Percentiles rank a stretch among this genome's conserved stretches.
These are phyloP conservation scores for Zoroaster sp. DNA, from an alignment of 53 echinoderm and acorn worm genomes.

Conservation along the genomic window DNA sequence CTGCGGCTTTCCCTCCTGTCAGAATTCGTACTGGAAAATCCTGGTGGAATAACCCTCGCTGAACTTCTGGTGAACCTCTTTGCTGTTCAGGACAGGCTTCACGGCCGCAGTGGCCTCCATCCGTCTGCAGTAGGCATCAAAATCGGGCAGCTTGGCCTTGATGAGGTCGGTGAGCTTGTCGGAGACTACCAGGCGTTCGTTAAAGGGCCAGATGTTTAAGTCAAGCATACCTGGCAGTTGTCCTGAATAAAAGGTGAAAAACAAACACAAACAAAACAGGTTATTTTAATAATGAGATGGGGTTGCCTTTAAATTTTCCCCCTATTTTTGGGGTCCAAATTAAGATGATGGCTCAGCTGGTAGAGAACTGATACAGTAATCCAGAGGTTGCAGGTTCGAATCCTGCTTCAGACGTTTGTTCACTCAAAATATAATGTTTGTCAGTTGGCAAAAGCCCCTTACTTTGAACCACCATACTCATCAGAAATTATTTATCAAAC, in stretches of 20 bases:
- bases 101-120: conserved; percentile 54
- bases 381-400: too few relatives aligned
- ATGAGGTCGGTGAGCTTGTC: neutral
- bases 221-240: conserved; percentile 63
- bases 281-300: too few relatives aligned
- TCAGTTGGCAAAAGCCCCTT: too few relatives aligned
- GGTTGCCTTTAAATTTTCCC: too few relatives aligned
- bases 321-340: too few relatives aligned
- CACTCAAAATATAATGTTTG: too few relatives aligned
- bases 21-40: conserved; percentile 49
- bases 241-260: conserved; percentile 10
- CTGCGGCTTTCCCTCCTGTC: neutral
- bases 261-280: neutral
- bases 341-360: too few relatives aligned
- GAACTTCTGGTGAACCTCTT: conserved; percentile 6
- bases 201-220: conserved; percentile 71
- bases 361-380: too few relatives aligned
- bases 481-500: too few relatives aligned
- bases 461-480: too few relatives aligned
- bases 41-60: neutral
- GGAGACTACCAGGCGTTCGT: conserved; percentile 24
- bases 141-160: conserved; percentile 17
- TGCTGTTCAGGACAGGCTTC: neutral
- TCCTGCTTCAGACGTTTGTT: too few relatives aligned
- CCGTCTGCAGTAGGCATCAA: conserved; percentile 32